Evolutionary conservation across 2,797 vertebrate genomes (phyloP), one percentile per base, ranked within the genome.

Genomic region (Eulemur albifrons): DNA sequence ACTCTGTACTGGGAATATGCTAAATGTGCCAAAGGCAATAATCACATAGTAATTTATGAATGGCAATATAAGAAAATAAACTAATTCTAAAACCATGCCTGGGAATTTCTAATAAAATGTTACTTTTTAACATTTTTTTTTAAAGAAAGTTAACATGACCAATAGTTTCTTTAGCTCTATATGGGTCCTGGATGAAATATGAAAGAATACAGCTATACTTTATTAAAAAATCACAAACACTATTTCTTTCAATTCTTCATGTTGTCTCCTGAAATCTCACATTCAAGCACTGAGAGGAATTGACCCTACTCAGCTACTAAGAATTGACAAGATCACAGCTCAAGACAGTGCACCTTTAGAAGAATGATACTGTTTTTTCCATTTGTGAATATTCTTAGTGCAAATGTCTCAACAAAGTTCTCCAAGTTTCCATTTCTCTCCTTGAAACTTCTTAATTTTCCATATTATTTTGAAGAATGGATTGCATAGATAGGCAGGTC

Each of bases 391-490:
- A 50, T 88, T 63, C 30, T 88, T 93, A 90, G 67, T 75, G 63
- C 7, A 89, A 63, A 80, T 63, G 6, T 79, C 76, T 96, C 61
- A 73, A 11, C 32, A 57, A 97, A 48, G 7, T 87, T 92, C n/a
- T 61, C 27, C 18, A 73, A 75, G 81, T 80, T 89, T 76, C 63
- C 45, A 70, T 73, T 57, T 5, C 35, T 86, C 59, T 92, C 38
- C 40, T 73, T 40, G n/a, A 70, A 61, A 76, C n/a, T 63, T 76
- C 89, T 70, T 14, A 84, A 14, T 67, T 77, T 5, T 25, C 3
- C 7, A 17, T 43, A 52, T 61, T 50, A 94, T 93, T 96, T 88
- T 96, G 70, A 94, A 96, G 67, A 93, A 79, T 93, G 11, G 40
- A 57, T 61, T 57, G 13, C 27, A 77, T 14, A 89, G 38, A 54